These are phyloP conservation scores for Chelon labrosus DNA, from an alignment of 2,797 vertebrate species.

Conservation along the genomic window DNA sequence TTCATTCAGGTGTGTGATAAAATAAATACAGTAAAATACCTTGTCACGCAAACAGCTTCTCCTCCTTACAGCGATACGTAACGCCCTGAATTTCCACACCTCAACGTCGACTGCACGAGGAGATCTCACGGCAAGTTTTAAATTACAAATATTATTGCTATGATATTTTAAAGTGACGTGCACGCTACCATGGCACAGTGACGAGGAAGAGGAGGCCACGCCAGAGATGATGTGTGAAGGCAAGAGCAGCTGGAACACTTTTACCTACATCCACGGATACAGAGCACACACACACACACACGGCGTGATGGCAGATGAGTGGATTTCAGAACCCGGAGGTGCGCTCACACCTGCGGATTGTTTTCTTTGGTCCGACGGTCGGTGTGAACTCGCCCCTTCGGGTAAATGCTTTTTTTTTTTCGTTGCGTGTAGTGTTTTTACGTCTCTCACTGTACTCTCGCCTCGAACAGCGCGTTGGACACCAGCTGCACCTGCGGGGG, in stretches of 20 bases:
- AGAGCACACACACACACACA: conserved; percentile 3
- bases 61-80: conserved; percentile 38
- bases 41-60: conserved; percentile 17
- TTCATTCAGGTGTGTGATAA: conserved; percentile 46
- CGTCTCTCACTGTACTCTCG: conserved; percentile 80
- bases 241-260: conserved; percentile 30
- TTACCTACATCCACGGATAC: conserved; percentile 6
- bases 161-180: conserved; percentile 2
- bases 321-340: neutral
- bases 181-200: conserved; percentile 52
- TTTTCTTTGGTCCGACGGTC: conserved; percentile 46
- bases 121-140: conserved; percentile 29
- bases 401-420: neutral
- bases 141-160: conserved; percentile 56
- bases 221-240: conserved; percentile 32
- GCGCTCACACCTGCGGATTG: neutral
- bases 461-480: conserved; percentile 80
- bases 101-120: neutral
- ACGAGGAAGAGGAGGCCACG: neutral
- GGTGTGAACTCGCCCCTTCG: neutral
- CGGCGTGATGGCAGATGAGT: conserved; percentile 7
- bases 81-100: conserved; percentile 12
- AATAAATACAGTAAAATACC: conserved; percentile 64
- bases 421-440: neutral
- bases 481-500: conserved; percentile 65